Conservation (phyloP, 1,140 invertebrate species). For the Parasteatoda tepidariorum region DNA sequence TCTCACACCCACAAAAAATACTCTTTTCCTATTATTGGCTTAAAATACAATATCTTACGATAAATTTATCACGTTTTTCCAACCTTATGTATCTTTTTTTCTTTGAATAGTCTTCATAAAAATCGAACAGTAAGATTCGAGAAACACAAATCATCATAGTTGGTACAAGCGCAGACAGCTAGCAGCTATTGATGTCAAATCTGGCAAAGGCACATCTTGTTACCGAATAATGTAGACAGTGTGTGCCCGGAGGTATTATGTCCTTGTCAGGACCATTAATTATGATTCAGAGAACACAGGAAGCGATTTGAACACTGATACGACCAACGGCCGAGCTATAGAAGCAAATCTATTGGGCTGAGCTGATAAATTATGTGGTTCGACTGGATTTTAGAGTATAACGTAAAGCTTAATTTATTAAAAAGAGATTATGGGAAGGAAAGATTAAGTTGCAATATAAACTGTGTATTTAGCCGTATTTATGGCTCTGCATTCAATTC, state of each 20-base stretch:
- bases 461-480: too few relatives aligned
- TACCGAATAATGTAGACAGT: not conserved
- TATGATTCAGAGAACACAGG: conserved; percentile 7
- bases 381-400: not conserved
- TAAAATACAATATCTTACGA: too few relatives aligned
- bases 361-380: not conserved
- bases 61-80: too few relatives aligned
- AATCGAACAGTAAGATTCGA: too few relatives aligned
- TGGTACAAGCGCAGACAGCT: not conserved
- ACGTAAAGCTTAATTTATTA: not conserved
- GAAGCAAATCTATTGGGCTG: not conserved
- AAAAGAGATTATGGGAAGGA: not conserved
- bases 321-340: not conserved
- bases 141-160: not conserved
- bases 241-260: conserved; percentile 34
- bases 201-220: not conserved
- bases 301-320: conserved; percentile 7
- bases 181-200: not conserved
- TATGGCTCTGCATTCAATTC: too few relatives aligned
- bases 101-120: too few relatives aligned
- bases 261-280: conserved; percentile 42
- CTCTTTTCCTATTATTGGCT: too few relatives aligned
- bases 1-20: too few relatives aligned
- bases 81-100: too few relatives aligned
- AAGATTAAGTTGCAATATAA: too few relatives aligned